Evolutionary conservation across 2,888 invertebrate species (phyloP).

Genomic region (Sesia apiformis): DNA sequence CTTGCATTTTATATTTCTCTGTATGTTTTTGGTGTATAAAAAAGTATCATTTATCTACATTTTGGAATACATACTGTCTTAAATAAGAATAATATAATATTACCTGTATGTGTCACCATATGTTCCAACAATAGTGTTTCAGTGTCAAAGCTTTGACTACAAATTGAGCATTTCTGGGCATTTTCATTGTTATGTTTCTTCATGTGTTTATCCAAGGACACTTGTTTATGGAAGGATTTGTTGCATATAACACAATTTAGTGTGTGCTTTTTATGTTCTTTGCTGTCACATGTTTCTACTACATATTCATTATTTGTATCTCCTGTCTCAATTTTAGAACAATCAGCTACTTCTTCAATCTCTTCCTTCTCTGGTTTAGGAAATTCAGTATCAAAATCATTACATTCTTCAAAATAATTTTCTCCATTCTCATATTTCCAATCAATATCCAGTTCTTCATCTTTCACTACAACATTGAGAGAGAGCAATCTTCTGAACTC

Average conservation of each 20-base stretch:
- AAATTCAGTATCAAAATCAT: conserved; percentile 7
- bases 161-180: conserved; percentile 18
- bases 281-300: too few species aligned
- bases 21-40: too few species aligned
- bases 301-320: neutral
- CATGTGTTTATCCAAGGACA: conserved; percentile 42
- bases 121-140: conserved; percentile 21
- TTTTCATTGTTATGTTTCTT: conserved; percentile 25
- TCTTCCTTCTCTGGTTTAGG: conserved; percentile 9
- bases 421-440: conserved; percentile 11
- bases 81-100: neutral
- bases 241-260: conserved; percentile 37
- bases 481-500: conserved; percentile 31
- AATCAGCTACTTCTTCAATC: conserved; percentile 56
- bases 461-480: conserved; percentile 20
- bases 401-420: conserved; percentile 6
- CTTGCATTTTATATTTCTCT: too few species aligned
- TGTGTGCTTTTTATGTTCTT: neutral
- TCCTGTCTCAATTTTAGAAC: neutral
- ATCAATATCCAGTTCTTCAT: conserved; percentile 27
- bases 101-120: conserved; percentile 11
- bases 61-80: too few species aligned
- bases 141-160: conserved; percentile 17
- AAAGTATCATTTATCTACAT: too few species aligned
- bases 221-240: conserved; percentile 33